Base-by-base conservation (phyloP, 2,888 invertebrate species). In the Machimus rusticus region DNA sequence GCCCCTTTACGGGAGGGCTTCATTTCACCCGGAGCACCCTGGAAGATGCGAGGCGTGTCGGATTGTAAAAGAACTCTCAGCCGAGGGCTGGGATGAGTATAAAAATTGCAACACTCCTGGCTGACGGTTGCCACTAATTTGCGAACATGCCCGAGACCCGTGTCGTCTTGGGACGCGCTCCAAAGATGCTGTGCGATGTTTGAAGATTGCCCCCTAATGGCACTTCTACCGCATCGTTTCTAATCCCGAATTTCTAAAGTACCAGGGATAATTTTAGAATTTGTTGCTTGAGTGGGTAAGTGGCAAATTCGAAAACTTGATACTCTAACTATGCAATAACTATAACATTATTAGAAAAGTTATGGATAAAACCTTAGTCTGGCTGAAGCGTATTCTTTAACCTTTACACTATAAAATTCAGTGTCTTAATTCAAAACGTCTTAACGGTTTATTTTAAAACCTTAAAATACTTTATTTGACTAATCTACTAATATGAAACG, bases 71-170 rank as follows among this genome's bases (percentile, higher is more conserved):
- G 78, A 39, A 78, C 19, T 78, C 43, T 66, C 66, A 23, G 9
- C 12, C 28, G 28, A 23, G 66, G 66, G 28, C 66, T 51, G n/a
- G 43, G 34, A 76, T 34, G 31, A 14, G 3, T 39, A 46, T 78
- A 78, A 78, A 78, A 78, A 78, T 78, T 78, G 46, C 78, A 39
- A 46, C 78, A 78, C 78, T 78, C 43, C 37, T 78, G 12, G 8
- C 19, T 23, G n/a, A 12, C 23, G 14, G 78, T 46, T 78, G 37
- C 43, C 78, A 43, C 46, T 39, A 43, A 78, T 78, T 46, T 46
- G 19, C 28, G 23, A 78, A 78, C 46, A 39, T 78, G 23, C 5
- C 46, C 6, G 43, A 14, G 43, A 2, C 5, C 43, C 14, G 43
- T 16, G n/a, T 31, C n/a, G 14, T 31, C 34, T 55, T 51, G 55